phyloP scores from a whole-genome alignment of 2,113 vertebrate species.

The Nymphicus hollandicus region DNA sequence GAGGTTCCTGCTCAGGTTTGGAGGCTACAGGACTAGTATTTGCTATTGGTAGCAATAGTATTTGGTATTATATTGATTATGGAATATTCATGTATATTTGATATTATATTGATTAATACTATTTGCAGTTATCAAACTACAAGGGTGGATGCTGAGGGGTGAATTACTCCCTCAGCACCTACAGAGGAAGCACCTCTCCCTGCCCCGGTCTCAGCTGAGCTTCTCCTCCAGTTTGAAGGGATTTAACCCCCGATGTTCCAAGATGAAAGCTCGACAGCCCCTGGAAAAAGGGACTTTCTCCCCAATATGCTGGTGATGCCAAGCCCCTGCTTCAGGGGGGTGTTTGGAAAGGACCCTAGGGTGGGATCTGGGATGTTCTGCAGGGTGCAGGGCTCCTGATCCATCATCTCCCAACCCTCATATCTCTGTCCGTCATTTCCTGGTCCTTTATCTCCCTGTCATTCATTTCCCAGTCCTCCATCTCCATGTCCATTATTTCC shows the following conservation, averaged over 20 bases:
- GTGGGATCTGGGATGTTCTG: neutral
- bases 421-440: neutral
- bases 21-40: neutral
- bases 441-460: neutral
- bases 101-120: too few species aligned
- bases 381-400: neutral
- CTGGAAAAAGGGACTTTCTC: neutral
- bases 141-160: neutral
- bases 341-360: rapidly evolving
- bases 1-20: neutral
- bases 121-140: neutral
- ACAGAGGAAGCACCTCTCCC: neutral
- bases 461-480: neutral
- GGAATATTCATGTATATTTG: too few species aligned
- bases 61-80: too few species aligned
- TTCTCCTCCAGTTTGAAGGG: neutral
- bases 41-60: neutral
- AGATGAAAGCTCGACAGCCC: neutral
- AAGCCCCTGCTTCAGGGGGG: too few species aligned
- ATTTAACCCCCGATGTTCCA: rapidly evolving
- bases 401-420: neutral
- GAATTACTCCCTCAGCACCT: neutral
- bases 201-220: rapidly evolving
- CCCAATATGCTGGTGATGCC: rapidly evolving
- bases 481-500: neutral